Evolutionary conservation across 2,797 vertebrate genomes (phyloP).

Genomic region (Kryptolebias ocellatus): DNA sequence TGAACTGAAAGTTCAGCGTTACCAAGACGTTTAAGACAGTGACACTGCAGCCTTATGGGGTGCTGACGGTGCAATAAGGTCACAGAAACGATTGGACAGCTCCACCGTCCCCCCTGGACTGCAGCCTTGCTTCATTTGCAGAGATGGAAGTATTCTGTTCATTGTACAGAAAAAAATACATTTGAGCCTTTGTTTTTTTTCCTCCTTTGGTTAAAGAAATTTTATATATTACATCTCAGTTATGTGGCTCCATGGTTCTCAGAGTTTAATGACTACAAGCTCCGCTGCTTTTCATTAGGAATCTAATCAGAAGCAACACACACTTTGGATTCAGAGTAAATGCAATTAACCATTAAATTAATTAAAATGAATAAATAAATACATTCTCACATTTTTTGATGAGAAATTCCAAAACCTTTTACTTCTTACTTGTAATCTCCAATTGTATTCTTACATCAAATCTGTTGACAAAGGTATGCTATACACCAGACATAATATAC

Average conservation of each 20-base stretch:
- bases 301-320: slow-evolving; percentile 26
- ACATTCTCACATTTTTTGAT: background rate
- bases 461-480: too few species aligned
- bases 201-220: slow-evolving; percentile 3
- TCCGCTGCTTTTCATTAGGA: slow-evolving; percentile 35
- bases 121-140: slow-evolving; percentile 57
- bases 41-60: slow-evolving; percentile 72
- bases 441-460: too few species aligned
- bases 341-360: slow-evolving; percentile 23
- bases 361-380: background rate
- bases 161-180: slow-evolving; percentile 22
- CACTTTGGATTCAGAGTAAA: slow-evolving; percentile 20
- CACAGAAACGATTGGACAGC: slow-evolving; percentile 68
- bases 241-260: slow-evolving; percentile 9
- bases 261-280: background rate
- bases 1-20: slow-evolving; percentile 69
- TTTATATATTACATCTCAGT: slow-evolving; percentile 1
- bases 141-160: slow-evolving; percentile 25
- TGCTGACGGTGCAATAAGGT: slow-evolving; percentile 77
- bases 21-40: slow-evolving; percentile 70
- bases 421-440: too few species aligned
- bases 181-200: slow-evolving; percentile 1
- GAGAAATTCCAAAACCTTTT: too few species aligned
- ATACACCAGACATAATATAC: too few species aligned
- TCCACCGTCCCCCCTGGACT: slow-evolving; percentile 59